Base-by-base conservation (phyloP, 2,797 vertebrate genomes). In the Percopsis omiscomaycus region DNA sequence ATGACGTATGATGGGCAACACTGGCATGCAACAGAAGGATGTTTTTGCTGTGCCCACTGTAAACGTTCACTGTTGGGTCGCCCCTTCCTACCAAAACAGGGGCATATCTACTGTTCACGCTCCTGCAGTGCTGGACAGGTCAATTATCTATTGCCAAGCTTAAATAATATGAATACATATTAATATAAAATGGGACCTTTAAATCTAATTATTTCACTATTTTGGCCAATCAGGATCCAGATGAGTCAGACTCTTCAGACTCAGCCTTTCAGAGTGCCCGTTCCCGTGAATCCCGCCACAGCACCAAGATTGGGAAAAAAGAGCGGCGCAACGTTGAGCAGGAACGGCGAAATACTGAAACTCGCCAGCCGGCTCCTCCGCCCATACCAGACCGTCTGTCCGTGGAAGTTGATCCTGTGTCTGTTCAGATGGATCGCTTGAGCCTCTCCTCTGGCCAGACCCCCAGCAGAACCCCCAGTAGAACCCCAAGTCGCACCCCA, bases 1-100 rank as follows among this genome's bases (percentile, higher is more conserved):
- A 99, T 99, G 97, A 98, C 97, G 0, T 99, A 98, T 0, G 97
- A 98, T 0, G 97, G 97, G 45, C 96, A 98, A 69, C 97, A 99
- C 87, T 99, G 97, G 97, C 97, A 99, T 0, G 97, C 97, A 57
- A 98, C 96, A 0, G 97, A 99, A 84, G 93, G 94, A 81, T 99
- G 97, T 73, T 99, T 99, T 85, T 96, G 96, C 89, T 99, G 97
- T 0, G 96, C 96, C 0, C 95, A 93, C 66, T 99, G 97, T 86
- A 98, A 95, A 88, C 96, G 97, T 29, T 98, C 97, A 0, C 93
- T 99, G 57, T 92, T 99, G 68, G 97, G 97, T 3, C 94, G 95
- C 10, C 97, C 97, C 0, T 99, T 99, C 84, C 92, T 99, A 66
- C 97, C 97, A 2, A 98, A 98, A 81, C 96, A 98, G 84, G 97